phyloP scores from a whole-genome alignment of 2,797 vertebrate species.

The Falco concolor region DNA sequence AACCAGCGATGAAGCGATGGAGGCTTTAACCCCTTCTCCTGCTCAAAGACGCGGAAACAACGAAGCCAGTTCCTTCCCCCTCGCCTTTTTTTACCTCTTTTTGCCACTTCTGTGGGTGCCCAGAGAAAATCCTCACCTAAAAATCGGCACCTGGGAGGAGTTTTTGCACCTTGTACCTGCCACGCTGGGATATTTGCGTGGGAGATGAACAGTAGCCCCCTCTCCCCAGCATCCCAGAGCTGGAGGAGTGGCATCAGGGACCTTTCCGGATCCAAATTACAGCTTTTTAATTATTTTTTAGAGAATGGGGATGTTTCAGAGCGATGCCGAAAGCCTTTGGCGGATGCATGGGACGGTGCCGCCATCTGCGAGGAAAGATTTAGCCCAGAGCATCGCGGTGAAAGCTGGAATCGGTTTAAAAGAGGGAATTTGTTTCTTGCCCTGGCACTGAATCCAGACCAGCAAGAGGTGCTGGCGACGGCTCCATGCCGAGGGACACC shows the following conservation, averaged over 20 bases:
- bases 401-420: neutral
- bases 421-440: neutral
- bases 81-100: neutral
- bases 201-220: neutral
- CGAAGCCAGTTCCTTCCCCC: rapidly evolving
- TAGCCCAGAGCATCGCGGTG: too few species aligned
- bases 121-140: neutral
- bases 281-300: neutral
- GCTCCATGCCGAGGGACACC: neutral
- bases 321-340: neutral
- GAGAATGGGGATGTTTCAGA: neutral
- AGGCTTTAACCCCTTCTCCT: rapidly evolving
- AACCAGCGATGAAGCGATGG: rapidly evolving
- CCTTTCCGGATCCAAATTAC: rapidly evolving
- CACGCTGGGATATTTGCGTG: rapidly evolving
- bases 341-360: neutral
- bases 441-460: too few species aligned
- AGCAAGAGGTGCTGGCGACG: neutral
- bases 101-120: neutral
- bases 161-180: neutral
- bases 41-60: rapidly evolving
- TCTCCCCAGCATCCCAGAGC: neutral
- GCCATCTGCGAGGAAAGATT: neutral
- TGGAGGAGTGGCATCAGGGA: too few species aligned
- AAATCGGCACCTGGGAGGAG: neutral